Conservation (phyloP, 1,140 invertebrate species). For the Pseudomyrmex pallidus region DNA sequence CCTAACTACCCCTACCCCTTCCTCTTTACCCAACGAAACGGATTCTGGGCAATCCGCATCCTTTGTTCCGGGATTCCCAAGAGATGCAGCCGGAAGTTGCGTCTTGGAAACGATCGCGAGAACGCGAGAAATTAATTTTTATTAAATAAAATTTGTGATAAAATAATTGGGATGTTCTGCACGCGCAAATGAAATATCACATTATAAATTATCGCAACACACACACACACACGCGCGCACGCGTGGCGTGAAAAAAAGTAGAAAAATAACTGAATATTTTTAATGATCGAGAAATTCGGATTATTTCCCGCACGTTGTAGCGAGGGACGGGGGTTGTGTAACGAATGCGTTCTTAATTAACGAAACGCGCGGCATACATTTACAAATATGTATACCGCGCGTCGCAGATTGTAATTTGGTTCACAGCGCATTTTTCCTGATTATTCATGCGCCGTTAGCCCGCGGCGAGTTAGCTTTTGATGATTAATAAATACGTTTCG, state of each 20-base stretch:
- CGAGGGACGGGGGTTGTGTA: constrained; percentile 1
- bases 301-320: constrained; percentile 10
- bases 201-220: background rate
- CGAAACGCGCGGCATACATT: constrained; percentile 16
- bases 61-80: no score
- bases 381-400: constrained; percentile 2
- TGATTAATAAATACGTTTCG: constrained; percentile 38
- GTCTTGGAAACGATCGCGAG: no score
- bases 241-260: background rate
- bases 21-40: background rate
- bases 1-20: background rate
- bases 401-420: background rate
- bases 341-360: constrained; percentile 49
- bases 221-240: no score
- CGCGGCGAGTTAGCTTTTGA: background rate
- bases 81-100: no score
- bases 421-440: constrained; percentile 15
- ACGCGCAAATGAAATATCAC: background rate
- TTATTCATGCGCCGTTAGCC: constrained; percentile 6
- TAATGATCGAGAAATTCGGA: constrained; percentile 15
- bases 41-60: background rate
- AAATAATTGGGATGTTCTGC: no score
- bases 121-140: no score
- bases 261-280: constrained; percentile 32
- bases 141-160: no score